These are phyloP conservation scores for Copidosoma aretas DNA, from an alignment of 2,888 invertebrate genomes.

Conservation along the genomic window DNA sequence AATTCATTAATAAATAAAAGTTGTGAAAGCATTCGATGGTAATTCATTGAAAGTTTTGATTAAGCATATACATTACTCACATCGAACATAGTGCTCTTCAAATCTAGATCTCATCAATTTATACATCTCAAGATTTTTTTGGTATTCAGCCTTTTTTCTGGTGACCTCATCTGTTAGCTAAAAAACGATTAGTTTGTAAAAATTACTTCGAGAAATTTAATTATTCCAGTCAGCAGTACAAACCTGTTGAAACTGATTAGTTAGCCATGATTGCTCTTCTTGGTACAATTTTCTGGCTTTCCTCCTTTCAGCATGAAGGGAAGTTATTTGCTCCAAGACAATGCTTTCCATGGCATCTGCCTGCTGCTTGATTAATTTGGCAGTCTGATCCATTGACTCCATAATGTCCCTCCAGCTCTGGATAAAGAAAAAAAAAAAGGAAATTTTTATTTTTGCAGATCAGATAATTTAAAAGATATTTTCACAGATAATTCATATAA, in stretches of 20 bases:
- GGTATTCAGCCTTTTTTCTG: constrained; percentile 88
- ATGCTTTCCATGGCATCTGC: constrained; percentile 84
- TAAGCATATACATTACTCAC: constrained; percentile 65
- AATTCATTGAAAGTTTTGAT: too few species aligned
- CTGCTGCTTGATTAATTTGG: constrained; percentile 81
- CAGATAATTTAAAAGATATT: neutral
- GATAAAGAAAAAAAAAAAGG: constrained; percentile 16
- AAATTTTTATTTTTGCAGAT: neutral
- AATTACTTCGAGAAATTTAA: neutral
- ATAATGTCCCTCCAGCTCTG: constrained; percentile 83
- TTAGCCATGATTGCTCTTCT: constrained; percentile 81
- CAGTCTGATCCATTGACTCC: constrained; percentile 87
- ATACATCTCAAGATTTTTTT: constrained; percentile 88
- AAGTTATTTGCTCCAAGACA: constrained; percentile 80
- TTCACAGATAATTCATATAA: neutral
- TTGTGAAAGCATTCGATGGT: neutral
- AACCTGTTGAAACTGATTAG: constrained; percentile 60
- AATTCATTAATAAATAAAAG: constrained; percentile 14
- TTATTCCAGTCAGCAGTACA: neutral
- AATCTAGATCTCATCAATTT: constrained; percentile 88
- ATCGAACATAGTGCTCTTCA: constrained; percentile 91
- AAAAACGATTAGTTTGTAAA: constrained; percentile 4
- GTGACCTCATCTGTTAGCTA: constrained; percentile 88
- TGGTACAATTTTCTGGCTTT: constrained; percentile 85
- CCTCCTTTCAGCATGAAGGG: constrained; percentile 85